Base-by-base conservation (phyloP, 2,888 invertebrate genomes). In the Drosophila mimica region DNA sequence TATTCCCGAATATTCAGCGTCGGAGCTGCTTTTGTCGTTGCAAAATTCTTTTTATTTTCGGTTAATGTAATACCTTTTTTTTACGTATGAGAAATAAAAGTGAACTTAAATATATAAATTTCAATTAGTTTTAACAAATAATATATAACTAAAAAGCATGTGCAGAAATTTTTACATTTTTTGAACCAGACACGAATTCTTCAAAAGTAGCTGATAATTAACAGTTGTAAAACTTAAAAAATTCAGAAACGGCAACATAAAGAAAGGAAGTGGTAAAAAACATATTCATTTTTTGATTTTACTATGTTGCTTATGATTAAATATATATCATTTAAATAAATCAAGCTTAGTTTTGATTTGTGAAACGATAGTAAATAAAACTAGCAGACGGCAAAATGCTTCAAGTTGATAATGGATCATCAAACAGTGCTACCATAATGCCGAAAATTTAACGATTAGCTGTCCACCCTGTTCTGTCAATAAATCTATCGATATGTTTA, bases 281-380 rank as follows among this genome's bases (percentile, higher is more conserved):
- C n/a, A 36, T 72, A 83, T 63, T 57, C 76, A 79, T 81, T 81
- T 88, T 81, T 81, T 88, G 70, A 69, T 77, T 88, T 83, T 79
- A 74, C 85, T 83, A 78, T 76, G 81, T 88, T 89, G 79, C 74
- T 89, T 80, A 87, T 88, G 89, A 86, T 88, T 88, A 80, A 88
- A 88, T 88, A 89, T 85, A 89, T 79, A 78, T 78, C 64, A 78
- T 88, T 88, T 75, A 77, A 89, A 84, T 76, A 74, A 83, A 81
- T 61, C 48, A 60, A 63, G 38, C 33, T 13, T 49, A 25, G n/a
- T n/a, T 40, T 54, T 28, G 51, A 56, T 56, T 59, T 46, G 34
- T 36, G 34, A 30, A 61, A n/a, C 1, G 5, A 9, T 17, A 15
- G 13, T 20, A 25, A 53, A 8, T 15, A 34, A 3, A 25, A 17